Conservation (phyloP, 2,797 vertebrate species). For the Enteromius fasciolatus region DNA sequence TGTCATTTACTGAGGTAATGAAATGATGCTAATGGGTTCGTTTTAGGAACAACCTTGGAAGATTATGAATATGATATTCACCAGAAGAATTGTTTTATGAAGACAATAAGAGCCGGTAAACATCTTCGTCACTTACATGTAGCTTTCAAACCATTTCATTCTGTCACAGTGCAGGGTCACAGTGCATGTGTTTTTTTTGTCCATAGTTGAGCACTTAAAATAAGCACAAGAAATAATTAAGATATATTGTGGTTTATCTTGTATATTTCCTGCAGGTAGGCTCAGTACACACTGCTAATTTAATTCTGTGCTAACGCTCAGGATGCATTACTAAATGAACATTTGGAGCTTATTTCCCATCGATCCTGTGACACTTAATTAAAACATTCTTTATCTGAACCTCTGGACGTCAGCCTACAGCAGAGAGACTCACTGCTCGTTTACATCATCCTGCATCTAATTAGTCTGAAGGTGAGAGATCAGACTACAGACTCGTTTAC, state of each 20-base stretch:
- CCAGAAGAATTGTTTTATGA: not conserved
- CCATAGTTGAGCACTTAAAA: too few relatives aligned
- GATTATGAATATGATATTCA: constrained; percentile 8
- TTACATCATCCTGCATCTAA: not conserved
- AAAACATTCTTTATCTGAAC: constrained; percentile 11
- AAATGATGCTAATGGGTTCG: constrained; percentile 18
- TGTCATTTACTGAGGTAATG: constrained; percentile 32
- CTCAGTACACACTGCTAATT: not conserved
- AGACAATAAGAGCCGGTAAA: too few relatives aligned
- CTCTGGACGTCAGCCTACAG: too few relatives aligned
- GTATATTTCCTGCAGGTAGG: not conserved
- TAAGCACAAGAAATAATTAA: not conserved
- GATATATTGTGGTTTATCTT: not conserved
- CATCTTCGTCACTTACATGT: too few relatives aligned
- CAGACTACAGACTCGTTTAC: too few relatives aligned
- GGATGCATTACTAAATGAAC: not conserved
- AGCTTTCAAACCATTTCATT: too few relatives aligned
- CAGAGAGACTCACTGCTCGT: not conserved
- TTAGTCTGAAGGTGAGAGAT: constrained; percentile 7
- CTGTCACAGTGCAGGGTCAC: too few relatives aligned
- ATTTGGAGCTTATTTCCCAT: constrained; percentile 6
- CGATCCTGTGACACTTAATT: not conserved
- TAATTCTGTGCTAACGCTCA: not conserved
- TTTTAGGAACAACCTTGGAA: not conserved
- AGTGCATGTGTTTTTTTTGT: too few relatives aligned